Conservation (phyloP, 2,113 vertebrate genomes). For the Hypanus sabinus region DNA sequence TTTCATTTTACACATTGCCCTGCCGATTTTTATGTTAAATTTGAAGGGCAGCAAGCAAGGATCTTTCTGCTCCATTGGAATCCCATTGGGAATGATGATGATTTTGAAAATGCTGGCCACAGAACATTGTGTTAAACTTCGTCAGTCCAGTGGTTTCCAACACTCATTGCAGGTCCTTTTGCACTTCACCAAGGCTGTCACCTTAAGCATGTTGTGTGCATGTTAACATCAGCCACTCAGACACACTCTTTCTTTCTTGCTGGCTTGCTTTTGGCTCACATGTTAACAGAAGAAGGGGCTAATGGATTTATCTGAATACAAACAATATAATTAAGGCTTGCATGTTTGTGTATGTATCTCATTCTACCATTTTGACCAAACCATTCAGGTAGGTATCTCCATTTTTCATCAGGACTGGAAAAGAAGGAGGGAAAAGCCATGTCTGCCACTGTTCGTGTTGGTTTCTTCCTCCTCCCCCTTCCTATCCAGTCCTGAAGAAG, state of each 20-base stretch:
- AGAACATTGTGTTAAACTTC: neutral
- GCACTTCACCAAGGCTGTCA: neutral
- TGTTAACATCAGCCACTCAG: neutral
- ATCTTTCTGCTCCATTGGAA: too few species aligned
- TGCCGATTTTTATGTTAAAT: neutral
- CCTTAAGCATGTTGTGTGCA: neutral
- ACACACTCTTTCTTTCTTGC: neutral
- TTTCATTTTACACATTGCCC: neutral
- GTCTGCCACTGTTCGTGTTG: too few species aligned
- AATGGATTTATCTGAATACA: neutral
- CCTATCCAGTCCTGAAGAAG: too few species aligned
- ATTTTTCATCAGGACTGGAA: too few species aligned
- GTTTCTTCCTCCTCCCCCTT: too few species aligned
- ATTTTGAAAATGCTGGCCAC: neutral
- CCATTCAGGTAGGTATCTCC: neutral
- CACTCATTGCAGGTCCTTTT: neutral
- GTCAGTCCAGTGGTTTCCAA: neutral
- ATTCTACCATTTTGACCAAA: neutral
- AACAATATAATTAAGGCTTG: neutral
- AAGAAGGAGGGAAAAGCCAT: too few species aligned
- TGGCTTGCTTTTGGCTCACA: neutral
- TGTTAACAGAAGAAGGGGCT: neutral
- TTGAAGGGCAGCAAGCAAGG: neutral
- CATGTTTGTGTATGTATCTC: constrained; percentile 24
- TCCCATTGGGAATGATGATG: neutral